Conservation (phyloP, 1,140 invertebrate genomes). For the Eriocheir sinensis region DNA sequence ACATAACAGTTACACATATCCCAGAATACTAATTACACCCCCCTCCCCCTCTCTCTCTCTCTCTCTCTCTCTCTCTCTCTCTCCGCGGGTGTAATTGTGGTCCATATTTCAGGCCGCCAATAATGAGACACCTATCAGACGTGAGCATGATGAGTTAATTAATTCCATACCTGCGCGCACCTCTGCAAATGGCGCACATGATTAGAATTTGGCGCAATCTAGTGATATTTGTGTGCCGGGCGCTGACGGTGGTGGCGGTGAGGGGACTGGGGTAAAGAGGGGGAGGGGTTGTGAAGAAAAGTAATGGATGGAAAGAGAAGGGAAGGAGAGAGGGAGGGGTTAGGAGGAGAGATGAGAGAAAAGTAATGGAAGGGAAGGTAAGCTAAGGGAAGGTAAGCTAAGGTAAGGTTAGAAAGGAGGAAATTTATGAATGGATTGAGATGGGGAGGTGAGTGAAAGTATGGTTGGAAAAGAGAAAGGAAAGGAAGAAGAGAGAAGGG, state of each 20-base stretch:
- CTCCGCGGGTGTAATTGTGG: not conserved
- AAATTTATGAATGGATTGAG: no score
- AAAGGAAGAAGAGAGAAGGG: no score
- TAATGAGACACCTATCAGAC: not conserved
- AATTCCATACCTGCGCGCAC: constrained; percentile 13
- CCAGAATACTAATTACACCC: no score
- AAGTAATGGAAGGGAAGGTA: no score
- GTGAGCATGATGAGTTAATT: constrained; percentile 13
- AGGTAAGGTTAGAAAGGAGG: no score
- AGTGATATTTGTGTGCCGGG: not conserved
- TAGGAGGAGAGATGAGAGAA: not conserved
- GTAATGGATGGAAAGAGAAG: not conserved
- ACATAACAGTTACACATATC: no score
- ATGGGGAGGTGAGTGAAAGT: no score
- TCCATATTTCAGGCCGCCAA: not conserved
- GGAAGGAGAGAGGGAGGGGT: not conserved
- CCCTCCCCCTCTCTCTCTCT: not conserved
- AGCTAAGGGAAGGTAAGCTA: no score
- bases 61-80: not conserved
- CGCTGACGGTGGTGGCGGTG: not conserved
- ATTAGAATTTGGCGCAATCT: not conserved
- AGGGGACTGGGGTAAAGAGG: no score
- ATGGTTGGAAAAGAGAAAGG: no score
- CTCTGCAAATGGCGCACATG: constrained; percentile 1
- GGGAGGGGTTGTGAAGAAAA: not conserved